Percentiles rank a stretch among this genome's conserved stretches.
Conservation (phyloP, 1,140 invertebrate genomes). For the Pinna nobilis region DNA sequence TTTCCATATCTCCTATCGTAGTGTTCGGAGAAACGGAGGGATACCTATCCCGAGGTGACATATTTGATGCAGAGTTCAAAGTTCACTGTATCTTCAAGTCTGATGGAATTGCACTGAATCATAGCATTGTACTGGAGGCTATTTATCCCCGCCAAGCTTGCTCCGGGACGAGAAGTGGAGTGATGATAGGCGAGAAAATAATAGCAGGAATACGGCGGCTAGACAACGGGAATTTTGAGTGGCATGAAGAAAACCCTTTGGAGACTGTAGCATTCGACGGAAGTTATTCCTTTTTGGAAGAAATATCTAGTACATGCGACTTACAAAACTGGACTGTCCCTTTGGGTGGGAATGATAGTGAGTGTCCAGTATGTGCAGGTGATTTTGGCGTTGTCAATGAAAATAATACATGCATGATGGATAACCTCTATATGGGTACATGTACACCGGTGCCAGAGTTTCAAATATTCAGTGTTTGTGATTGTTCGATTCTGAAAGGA, state of each 20-base stretch:
- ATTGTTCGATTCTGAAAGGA: not conserved
- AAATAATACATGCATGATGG: constrained; percentile 12
- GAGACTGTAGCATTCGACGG: constrained; percentile 22
- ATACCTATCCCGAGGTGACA: constrained; percentile 2
- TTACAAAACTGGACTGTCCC: constrained; percentile 32
- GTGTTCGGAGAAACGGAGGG: constrained; percentile 2
- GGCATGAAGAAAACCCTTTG: constrained; percentile 27
- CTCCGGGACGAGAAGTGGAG: not conserved
- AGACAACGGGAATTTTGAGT: constrained; percentile 19
- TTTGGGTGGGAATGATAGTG: constrained; percentile 8
- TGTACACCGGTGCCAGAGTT: constrained; percentile 10
- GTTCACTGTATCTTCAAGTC: constrained; percentile 12
- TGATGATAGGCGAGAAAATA: not conserved
- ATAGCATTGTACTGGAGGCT: constrained; percentile 5
- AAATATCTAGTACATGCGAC: constrained; percentile 20
- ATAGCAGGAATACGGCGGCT: constrained; percentile 11
- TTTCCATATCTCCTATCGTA: constrained; percentile 11
- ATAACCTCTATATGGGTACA: not conserved
- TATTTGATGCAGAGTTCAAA: constrained; percentile 1
- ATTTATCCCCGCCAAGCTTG: constrained; percentile 14
- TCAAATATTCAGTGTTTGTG: constrained; percentile 19
- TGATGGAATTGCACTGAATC: not conserved
- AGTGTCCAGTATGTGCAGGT: constrained; percentile 8
- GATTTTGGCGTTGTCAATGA: not conserved
- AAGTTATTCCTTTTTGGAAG: not conserved